Evolutionary conservation across 2,113 vertebrate species (phyloP).

Genomic region (Echinops telfairi): DNA sequence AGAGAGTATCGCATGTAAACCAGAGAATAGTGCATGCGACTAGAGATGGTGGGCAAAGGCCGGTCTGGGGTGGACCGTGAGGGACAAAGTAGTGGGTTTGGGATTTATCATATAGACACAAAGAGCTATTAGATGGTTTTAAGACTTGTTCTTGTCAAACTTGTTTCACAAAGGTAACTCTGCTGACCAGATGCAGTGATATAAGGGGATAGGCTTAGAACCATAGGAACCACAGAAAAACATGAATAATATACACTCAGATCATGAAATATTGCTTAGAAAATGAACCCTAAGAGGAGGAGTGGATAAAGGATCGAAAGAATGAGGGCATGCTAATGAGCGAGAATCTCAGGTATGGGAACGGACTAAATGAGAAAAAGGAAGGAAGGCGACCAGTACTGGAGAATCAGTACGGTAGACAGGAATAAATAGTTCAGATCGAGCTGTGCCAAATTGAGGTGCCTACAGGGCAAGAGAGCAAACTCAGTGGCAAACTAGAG

Average conservation of each 20-base stretch:
- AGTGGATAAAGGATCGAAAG: neutral
- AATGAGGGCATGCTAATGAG: neutral
- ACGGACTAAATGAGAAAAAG: neutral
- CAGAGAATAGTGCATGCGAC: neutral
- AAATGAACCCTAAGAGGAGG: neutral
- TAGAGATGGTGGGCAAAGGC: neutral
- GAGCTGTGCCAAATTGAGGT: neutral
- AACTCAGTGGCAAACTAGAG: too few species aligned
- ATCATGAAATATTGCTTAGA: neutral
- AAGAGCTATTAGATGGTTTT: neutral
- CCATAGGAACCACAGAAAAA: neutral
- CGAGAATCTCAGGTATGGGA: neutral
- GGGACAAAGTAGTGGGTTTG: neutral
- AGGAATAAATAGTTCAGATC: neutral
- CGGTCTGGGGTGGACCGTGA: neutral
- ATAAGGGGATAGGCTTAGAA: neutral
- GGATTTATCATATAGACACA: neutral
- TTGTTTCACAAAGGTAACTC: neutral
- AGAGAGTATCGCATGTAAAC: neutral
- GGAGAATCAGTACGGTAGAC: neutral
- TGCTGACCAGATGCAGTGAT: neutral
- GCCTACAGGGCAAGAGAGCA: too few species aligned
- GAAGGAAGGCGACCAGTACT: neutral
- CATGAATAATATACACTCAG: neutral
- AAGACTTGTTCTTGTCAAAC: neutral